phyloP scores from a whole-genome alignment of 2,797 vertebrate species.

The Phaenicophaeus curvirostris region DNA sequence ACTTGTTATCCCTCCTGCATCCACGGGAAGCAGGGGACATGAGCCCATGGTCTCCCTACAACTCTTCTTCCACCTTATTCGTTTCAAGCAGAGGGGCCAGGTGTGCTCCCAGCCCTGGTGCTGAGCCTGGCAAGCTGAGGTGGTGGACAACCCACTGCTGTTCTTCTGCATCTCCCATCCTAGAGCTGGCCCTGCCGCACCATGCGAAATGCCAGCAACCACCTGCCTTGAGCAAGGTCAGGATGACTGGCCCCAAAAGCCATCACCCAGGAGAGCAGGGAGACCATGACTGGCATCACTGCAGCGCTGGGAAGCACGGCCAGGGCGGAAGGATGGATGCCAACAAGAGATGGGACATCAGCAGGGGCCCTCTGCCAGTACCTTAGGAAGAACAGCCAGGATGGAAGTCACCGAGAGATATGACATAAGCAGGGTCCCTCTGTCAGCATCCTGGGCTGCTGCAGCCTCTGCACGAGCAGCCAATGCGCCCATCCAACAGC shows the following conservation, averaged over 20 bases:
- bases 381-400: not conserved
- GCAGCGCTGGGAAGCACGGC: accelerated
- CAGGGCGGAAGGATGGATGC: not conserved
- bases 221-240: accelerated
- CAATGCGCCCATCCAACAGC: not conserved
- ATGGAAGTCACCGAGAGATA: not conserved
- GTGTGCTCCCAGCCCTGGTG: too few relatives aligned
- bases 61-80: accelerated
- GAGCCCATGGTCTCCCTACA: not conserved
- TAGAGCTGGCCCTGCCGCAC: too few relatives aligned
- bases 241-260: not conserved
- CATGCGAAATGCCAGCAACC: accelerated
- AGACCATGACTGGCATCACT: not conserved
- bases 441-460: not conserved
- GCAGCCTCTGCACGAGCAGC: not conserved
- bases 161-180: not conserved
- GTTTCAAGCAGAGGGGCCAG: not conserved
- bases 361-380: too few relatives aligned
- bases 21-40: not conserved
- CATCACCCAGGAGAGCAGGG: not conserved
- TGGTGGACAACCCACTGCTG: not conserved
- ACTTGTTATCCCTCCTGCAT: not conserved
- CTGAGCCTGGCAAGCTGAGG: not conserved
- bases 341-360: too few relatives aligned
- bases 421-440: not conserved